These are phyloP conservation scores for Pantelozetes paolii DNA, from an alignment of 2,888 invertebrate species.

Conservation along the genomic window DNA sequence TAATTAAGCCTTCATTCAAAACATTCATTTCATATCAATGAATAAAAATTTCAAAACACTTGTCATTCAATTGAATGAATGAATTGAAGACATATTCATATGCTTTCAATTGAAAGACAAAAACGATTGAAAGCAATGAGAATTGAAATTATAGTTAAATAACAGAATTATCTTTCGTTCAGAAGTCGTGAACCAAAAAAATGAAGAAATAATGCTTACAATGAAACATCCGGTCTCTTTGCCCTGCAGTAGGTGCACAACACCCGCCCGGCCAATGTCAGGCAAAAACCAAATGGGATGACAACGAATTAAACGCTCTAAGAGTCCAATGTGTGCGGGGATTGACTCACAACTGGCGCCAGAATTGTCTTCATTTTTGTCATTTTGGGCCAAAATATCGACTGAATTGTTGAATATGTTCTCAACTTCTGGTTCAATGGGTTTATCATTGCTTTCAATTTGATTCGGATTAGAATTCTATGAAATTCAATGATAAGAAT, in stretches of 20 bases:
- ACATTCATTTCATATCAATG: not conserved
- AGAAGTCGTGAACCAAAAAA: not conserved
- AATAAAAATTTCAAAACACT: not conserved
- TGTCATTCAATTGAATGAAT: too few relatives aligned
- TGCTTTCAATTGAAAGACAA: too few relatives aligned
- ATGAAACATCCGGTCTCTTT: slow-evolving; percentile 80
- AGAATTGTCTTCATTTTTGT: not conserved
- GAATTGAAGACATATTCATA: too few relatives aligned
- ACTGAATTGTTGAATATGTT: not conserved
- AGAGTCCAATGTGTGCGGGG: slow-evolving; percentile 62
- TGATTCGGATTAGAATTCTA: slow-evolving; percentile 14
- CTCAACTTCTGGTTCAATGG: not conserved
- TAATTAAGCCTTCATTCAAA: not conserved
- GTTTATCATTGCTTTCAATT: not conserved
- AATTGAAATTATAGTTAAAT: too few relatives aligned
- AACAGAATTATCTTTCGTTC: too few relatives aligned
- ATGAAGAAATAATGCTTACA: slow-evolving; percentile 41
- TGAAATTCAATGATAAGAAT: not conserved
- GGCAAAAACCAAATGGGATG: slow-evolving; percentile 95
- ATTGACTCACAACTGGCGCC: slow-evolving; percentile 28
- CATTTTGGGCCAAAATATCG: not conserved
- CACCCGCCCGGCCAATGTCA: slow-evolving; percentile 85
- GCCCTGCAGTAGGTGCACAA: slow-evolving; percentile 86
- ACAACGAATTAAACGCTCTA: slow-evolving; percentile 81
- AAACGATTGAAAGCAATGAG: too few relatives aligned